These are phyloP conservation scores for Sebastes trivittatus DNA, from an alignment of 2,797 vertebrate species.

Conservation along the genomic window DNA sequence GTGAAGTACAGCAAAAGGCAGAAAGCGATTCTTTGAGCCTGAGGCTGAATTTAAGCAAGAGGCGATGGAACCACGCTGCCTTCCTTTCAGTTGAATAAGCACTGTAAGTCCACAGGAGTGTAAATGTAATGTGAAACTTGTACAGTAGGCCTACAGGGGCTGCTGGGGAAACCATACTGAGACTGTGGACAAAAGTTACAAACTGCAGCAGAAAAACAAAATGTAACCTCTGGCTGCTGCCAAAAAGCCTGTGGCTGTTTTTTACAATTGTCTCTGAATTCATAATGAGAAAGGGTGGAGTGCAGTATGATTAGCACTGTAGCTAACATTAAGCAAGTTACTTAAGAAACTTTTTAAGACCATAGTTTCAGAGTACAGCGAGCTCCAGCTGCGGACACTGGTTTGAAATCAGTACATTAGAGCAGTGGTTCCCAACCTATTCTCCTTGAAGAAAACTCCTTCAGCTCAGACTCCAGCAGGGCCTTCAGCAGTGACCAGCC, in stretches of 20 bases:
- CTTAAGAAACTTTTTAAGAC: background rate
- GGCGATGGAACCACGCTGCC: conserved; percentile 33
- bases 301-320: background rate
- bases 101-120: conserved; percentile 42
- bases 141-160: conserved; percentile 12
- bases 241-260: background rate
- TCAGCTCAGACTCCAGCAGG: too few species aligned
- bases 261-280: background rate
- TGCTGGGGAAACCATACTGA: conserved; percentile 2
- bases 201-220: conserved; percentile 21
- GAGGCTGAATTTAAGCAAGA: conserved; percentile 24
- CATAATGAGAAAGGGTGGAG: background rate
- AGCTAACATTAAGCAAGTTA: background rate
- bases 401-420: background rate
- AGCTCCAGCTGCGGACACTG: background rate
- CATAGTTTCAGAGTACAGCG: background rate
- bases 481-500: too few species aligned
- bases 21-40: conserved; percentile 24
- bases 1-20: conserved; percentile 34
- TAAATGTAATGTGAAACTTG: conserved; percentile 45
- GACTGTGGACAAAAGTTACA: conserved; percentile 31
- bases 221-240: background rate
- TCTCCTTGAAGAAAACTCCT: too few species aligned
- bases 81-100: conserved; percentile 54
- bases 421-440: too few species aligned